phyloP scores from a whole-genome alignment of 2,797 vertebrate species.

The Sciurus carolinensis region DNA sequence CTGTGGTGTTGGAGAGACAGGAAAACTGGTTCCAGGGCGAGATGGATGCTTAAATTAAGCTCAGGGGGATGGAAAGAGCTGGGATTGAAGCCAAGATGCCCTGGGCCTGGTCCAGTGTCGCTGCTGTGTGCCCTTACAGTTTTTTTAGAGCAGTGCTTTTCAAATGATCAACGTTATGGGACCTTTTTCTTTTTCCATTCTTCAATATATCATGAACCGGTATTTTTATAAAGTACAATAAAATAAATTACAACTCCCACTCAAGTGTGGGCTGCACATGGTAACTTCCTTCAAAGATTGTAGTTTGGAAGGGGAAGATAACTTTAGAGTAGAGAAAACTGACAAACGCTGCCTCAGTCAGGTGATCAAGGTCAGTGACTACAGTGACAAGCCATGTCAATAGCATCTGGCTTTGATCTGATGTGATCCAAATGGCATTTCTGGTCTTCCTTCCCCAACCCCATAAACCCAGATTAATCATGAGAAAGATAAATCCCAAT shows the following conservation, averaged over 20 bases:
- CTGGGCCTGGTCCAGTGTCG: neutral
- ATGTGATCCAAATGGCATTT: neutral
- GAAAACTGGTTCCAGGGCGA: neutral
- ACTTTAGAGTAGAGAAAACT: neutral
- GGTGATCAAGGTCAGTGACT: neutral
- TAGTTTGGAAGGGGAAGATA: neutral
- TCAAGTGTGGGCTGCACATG: neutral
- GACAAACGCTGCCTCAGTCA: neutral
- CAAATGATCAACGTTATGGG: neutral
- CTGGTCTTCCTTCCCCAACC: constrained; percentile 27
- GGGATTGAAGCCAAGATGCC: constrained; percentile 7
- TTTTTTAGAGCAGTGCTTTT: constrained; percentile 32
- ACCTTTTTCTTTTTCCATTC: neutral
- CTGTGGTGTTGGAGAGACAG: neutral
- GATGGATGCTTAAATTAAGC: neutral
- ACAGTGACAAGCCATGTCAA: neutral
- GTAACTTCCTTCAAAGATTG: neutral
- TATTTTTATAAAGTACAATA: constrained; percentile 60
- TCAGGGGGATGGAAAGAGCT: constrained; percentile 9
- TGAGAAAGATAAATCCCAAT: neutral
- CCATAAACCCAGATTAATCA: neutral
- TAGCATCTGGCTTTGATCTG: neutral
- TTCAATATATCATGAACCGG: constrained; percentile 58
- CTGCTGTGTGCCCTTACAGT: neutral
- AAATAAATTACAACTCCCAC: constrained; percentile 3